A percentile compares a stretch with the other conserved stretches of the same genome.
Conservation (phyloP, 2,113 vertebrate genomes). For the Myotis lucifugus region DNA sequence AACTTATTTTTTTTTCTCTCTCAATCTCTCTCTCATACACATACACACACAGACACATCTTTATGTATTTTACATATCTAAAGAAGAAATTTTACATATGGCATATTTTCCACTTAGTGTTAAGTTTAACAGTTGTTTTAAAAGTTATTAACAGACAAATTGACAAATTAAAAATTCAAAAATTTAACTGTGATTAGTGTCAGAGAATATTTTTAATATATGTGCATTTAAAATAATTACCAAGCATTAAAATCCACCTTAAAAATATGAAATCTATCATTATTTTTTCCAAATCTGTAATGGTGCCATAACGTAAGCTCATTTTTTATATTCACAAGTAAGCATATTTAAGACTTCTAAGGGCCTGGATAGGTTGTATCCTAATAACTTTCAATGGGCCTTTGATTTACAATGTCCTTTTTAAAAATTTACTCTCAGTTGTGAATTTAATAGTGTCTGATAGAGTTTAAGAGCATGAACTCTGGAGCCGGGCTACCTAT, state of each 20-base stretch:
- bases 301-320: conserved; percentile 28
- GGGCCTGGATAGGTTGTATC: neutral
- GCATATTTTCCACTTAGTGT: conserved; percentile 47
- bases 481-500: neutral
- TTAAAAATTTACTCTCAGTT: neutral
- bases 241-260: conserved; percentile 63
- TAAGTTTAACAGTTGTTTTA: conserved; percentile 74
- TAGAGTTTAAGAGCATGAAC: neutral
- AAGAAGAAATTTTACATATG: conserved; percentile 72
- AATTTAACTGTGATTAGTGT: conserved; percentile 67
- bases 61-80: conserved; percentile 57
- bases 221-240: conserved; percentile 75
- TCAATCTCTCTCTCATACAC: neutral
- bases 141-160: conserved; percentile 70
- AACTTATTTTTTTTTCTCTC: neutral
- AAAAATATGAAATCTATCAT: conserved; percentile 59
- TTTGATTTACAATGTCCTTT: conserved; percentile 4
- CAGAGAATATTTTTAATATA: conserved; percentile 67
- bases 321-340: conserved; percentile 40
- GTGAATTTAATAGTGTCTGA: neutral
- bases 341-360: conserved; percentile 8
- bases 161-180: conserved; percentile 74
- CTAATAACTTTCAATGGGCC: neutral
- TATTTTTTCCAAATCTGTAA: conserved; percentile 51
- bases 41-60: neutral